Evolutionary conservation across 2,113 vertebrate genomes (phyloP), one percentile per base, ranked within the genome.

Genomic region (Hypomesus transpacificus): DNA sequence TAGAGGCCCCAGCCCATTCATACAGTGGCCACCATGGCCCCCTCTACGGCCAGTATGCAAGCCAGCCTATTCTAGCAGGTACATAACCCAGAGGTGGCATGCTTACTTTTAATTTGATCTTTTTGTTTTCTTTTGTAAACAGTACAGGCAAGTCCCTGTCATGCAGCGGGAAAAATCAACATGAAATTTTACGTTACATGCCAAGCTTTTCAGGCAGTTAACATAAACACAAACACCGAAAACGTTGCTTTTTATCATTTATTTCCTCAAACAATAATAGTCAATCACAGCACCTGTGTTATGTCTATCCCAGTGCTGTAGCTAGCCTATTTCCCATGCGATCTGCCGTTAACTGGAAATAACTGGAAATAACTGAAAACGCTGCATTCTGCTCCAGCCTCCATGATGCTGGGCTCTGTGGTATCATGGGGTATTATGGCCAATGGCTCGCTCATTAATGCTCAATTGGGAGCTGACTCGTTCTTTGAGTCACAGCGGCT

Each of bases 31-130:
- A 87, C 63, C 87, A 88, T 85, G 89, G 88, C 80, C 85, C 86
- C 86, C 85, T 82, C 79, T 89, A 89, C 87, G 87, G 88, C 85
- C 90, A 91, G 81, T 89, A 88, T 85, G 87, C 86, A 85, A 89
- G 86, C 89, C 90, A 91, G 80, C 89, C 88, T 88, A 84, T 90
- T 76, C 89, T 90, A 88, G 90, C 90, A 91, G 90, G 91, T 90
- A 86, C 82, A 84, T 84, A 83, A 79, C 68, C 68, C 72, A 34
- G 3, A 64, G 16, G 28, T 64, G 61, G 26, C 28, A 34, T 31
- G 61, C 26, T 34, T 34, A 17, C 61, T 20, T 31, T 13, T 14
- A 26, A 18, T 17, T 34, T 31, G 17, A 64, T 39, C 14, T 56
- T 56, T 56, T 56, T 3, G 5, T 5, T n/a, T 56, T 18, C 1